Percentiles rank a stretch among this genome's conserved stretches.
phyloP scores from a whole-genome alignment of 2,113 vertebrate species.

The Pangasianodon gigas region DNA sequence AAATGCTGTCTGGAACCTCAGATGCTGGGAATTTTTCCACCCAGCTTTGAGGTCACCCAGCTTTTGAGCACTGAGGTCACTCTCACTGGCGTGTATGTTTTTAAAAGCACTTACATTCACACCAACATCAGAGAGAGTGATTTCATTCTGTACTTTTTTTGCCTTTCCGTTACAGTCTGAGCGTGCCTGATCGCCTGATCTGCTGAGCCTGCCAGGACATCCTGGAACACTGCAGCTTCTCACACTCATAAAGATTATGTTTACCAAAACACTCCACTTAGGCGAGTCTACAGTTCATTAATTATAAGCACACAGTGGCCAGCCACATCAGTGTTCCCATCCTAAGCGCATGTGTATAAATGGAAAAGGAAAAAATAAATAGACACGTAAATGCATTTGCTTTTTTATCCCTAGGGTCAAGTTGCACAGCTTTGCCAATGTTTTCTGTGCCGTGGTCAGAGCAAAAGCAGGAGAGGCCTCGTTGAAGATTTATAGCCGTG shows the following conservation, averaged over 20 bases:
- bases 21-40: slow-evolving; percentile 6
- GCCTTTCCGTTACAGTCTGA: slow-evolving; percentile 16
- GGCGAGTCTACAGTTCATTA: slow-evolving; percentile 44
- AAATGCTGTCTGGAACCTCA: slow-evolving; percentile 28
- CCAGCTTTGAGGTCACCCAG: neutral
- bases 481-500: slow-evolving; percentile 46
- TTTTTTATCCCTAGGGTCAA: slow-evolving; percentile 31
- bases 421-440: slow-evolving; percentile 28
- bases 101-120: slow-evolving; percentile 39
- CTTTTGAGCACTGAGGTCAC: slow-evolving; percentile 41
- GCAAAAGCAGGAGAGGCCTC: slow-evolving; percentile 41
- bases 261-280: slow-evolving; percentile 51
- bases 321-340: slow-evolving; percentile 39
- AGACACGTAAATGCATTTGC: slow-evolving; percentile 35
- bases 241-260: slow-evolving; percentile 51
- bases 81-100: slow-evolving; percentile 38
- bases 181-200: slow-evolving; percentile 6
- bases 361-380: slow-evolving; percentile 50
- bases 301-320: slow-evolving; percentile 39
- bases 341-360: slow-evolving; percentile 40
- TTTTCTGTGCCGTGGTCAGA: slow-evolving; percentile 35
- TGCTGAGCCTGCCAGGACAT: slow-evolving; percentile 36
- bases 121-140: slow-evolving; percentile 47
- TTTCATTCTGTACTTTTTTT: slow-evolving; percentile 32
- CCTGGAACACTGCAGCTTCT: slow-evolving; percentile 45